Base-by-base conservation (phyloP, 64 coral and sea anemone species). In the Montipora sp. region DNA sequence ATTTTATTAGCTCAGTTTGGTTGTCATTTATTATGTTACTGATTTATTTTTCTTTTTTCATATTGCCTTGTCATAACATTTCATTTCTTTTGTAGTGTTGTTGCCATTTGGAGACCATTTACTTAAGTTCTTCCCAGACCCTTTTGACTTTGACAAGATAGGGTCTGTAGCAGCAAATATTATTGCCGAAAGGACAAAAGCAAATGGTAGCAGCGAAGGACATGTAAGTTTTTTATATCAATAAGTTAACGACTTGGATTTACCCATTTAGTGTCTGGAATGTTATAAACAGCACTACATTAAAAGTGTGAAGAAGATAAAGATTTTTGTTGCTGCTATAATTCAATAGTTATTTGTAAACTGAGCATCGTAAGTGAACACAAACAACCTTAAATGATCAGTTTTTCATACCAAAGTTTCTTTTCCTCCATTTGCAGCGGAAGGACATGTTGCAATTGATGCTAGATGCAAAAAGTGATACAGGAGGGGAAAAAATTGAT, bases 401-500 rank as follows among this genome's bases (percentile, higher is more conserved):
- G 3, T 71, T 71, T 21, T 76, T 60, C 24, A 36, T 36, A 36
- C 36, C 36, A 36, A 36, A 36, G 36, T 36, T 36, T 36, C 36
- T 36, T 36, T 36, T 36, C 2, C 1, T 36, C 36, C 10, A 48
- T 18, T 18, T 8, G 16, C 9, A 85, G 82, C 59, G 75, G 47
- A 93, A 87, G 48, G 91, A 93, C 59, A 20, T 93, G 24, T 53
- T 93, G 0, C 72, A 93, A n/a, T 43, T 93, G 74, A 86, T 93
- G 91, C 58, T 93, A 5, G 79, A 80, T 19, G 90, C 90, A 27
- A 86, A 78, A 86, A 73, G 79, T 47, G 83, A 93, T 68, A 61
- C 83, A 0, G 91, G 81, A 66, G 50, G 57, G 57, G 73, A 65
- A 9, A 93, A 93, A 69, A 75, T 93, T 59, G 75, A 75, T 15